Evolutionary conservation across 2,113 vertebrate genomes (phyloP).

Genomic region (Felis chaus): DNA sequence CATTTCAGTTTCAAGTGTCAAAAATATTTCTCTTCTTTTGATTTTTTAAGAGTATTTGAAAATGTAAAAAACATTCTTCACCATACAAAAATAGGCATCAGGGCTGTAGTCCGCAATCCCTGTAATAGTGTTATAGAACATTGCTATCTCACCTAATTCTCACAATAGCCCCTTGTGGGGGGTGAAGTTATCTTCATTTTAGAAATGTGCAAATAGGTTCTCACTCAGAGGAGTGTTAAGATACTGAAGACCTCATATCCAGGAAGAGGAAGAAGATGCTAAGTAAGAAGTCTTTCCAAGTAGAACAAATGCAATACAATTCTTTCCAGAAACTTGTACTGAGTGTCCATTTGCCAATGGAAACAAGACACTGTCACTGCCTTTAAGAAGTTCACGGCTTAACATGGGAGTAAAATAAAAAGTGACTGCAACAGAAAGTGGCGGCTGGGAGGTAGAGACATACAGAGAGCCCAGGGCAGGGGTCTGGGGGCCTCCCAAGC

Average conservation of each 20-base stretch:
- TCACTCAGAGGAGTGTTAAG: background rate
- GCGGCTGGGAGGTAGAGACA: background rate
- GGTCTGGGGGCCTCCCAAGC: background rate
- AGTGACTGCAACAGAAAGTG: background rate
- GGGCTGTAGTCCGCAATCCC: background rate
- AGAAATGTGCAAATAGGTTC: constrained; percentile 30
- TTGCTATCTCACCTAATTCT: background rate
- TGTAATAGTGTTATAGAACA: background rate
- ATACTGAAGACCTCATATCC: background rate
- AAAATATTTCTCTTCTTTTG: background rate
- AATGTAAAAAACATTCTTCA: background rate
- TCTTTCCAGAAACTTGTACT: background rate
- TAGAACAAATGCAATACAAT: background rate
- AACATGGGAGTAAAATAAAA: background rate
- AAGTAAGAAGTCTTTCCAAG: background rate
- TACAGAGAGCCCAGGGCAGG: background rate
- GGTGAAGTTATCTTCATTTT: background rate
- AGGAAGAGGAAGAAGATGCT: background rate
- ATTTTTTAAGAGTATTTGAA: background rate
- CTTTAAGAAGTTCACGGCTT: background rate
- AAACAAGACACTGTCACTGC: background rate
- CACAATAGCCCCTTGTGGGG: background rate
- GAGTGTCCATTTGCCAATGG: background rate
- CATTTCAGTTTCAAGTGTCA: background rate
- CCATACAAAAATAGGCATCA: background rate